These are phyloP conservation scores for Oxyruncus cristatus DNA, from an alignment of 2,113 vertebrate genomes.

Conservation along the genomic window DNA sequence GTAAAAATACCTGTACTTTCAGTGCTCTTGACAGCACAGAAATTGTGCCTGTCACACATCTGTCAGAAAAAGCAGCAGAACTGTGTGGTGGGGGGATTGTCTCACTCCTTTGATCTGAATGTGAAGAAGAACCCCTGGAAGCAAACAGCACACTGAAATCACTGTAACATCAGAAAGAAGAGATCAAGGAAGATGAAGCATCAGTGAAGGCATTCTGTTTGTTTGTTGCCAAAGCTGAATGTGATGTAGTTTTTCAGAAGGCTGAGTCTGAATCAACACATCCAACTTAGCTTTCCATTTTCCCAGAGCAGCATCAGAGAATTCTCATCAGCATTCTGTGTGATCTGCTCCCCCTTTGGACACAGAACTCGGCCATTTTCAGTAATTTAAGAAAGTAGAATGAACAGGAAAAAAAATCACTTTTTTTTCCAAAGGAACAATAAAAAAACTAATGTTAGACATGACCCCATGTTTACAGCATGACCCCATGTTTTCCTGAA, in stretches of 20 bases:
- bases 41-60: neutral
- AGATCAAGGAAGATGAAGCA: neutral
- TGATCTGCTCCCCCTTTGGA: neutral
- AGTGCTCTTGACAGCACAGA: neutral
- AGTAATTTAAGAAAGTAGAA: neutral
- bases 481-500: neutral
- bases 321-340: accelerated
- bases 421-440: neutral
- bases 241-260: neutral
- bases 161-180: neutral
- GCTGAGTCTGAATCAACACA: neutral
- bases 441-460: neutral
- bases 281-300: neutral
- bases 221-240: neutral
- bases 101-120: neutral
- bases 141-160: neutral
- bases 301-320: neutral
- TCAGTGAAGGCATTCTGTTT: neutral
- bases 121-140: neutral
- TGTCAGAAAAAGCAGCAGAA: neutral
- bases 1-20: neutral
- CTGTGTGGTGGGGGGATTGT: neutral
- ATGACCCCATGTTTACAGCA: neutral
- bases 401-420: neutral
- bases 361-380: accelerated